A percentile compares a stretch with the other conserved stretches of the same genome.
These are phyloP conservation scores for Atta cephalotes DNA, from an alignment of 1,140 invertebrate species.

Conservation along the genomic window DNA sequence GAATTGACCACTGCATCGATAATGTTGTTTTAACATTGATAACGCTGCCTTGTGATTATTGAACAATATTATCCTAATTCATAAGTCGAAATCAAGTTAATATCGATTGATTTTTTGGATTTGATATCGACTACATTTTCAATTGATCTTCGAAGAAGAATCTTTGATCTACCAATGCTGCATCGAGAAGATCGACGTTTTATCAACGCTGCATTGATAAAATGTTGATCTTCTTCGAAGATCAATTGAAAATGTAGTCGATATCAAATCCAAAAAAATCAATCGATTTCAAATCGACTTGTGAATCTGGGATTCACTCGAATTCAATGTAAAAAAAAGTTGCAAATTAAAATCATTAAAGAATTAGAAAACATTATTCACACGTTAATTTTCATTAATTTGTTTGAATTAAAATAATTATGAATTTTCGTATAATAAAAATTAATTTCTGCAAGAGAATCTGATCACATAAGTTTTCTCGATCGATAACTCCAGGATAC, in stretches of 20 bases:
- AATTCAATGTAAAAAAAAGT: background rate
- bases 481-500: background rate
- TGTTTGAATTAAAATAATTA: background rate
- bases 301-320: background rate
- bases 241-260: too few species aligned
- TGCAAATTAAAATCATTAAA: background rate
- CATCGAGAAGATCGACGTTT: too few species aligned
- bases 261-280: too few species aligned
- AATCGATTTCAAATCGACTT: too few species aligned
- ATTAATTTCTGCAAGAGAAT: background rate
- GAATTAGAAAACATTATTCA: background rate
- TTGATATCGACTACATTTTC: too few species aligned
- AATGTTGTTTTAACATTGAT: background rate
- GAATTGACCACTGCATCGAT: background rate
- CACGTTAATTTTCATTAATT: background rate
- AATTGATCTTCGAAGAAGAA: too few species aligned
- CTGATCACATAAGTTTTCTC: background rate
- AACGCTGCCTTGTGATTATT: background rate
- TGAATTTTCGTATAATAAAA: background rate
- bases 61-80: background rate
- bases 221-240: too few species aligned
- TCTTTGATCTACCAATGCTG: too few species aligned
- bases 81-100: too few species aligned
- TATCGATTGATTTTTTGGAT: too few species aligned
- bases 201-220: too few species aligned